Evolutionary conservation across 2,113 vertebrate genomes (phyloP).

Genomic region (Neoarius graeffei): DNA sequence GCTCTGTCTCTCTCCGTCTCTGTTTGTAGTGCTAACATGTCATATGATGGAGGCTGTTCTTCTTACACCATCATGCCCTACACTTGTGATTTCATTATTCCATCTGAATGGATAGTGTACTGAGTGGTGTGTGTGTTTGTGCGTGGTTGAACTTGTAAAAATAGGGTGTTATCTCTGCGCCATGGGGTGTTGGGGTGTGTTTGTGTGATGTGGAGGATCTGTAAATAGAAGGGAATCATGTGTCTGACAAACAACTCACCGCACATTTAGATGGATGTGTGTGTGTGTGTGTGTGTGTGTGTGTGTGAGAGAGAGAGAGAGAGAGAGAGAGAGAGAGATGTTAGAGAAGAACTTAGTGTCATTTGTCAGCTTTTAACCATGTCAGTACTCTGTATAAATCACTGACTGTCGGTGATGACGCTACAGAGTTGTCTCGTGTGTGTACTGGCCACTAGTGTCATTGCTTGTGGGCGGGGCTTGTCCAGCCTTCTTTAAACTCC

Average conservation of each 20-base stretch:
- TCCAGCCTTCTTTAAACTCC: neutral
- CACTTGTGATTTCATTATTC: neutral
- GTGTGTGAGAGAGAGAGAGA: constrained; percentile 1
- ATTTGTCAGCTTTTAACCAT: neutral
- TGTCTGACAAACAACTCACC: constrained; percentile 64
- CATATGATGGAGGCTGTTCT: constrained; percentile 48
- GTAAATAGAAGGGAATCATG: constrained; percentile 73
- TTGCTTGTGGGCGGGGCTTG: neutral
- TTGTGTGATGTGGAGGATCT: constrained; percentile 57
- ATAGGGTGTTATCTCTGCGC: constrained; percentile 65
- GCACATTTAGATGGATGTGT: constrained; percentile 35
- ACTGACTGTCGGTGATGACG: neutral
- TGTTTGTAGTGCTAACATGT: constrained; percentile 70
- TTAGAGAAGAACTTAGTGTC: neutral
- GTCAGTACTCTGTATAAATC: neutral
- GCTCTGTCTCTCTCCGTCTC: constrained; percentile 5
- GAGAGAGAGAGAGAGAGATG: neutral
- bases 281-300: constrained; percentile 40
- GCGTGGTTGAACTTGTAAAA: constrained; percentile 53
- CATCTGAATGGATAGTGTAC: constrained; percentile 11
- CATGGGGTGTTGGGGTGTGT: constrained; percentile 64
- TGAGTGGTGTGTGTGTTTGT: constrained; percentile 40
- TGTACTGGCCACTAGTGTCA: neutral
- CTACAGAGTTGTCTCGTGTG: neutral
- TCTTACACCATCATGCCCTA: constrained; percentile 14